Conservation (phyloP, 2,888 invertebrate species). For the Lottia gigantea region DNA sequence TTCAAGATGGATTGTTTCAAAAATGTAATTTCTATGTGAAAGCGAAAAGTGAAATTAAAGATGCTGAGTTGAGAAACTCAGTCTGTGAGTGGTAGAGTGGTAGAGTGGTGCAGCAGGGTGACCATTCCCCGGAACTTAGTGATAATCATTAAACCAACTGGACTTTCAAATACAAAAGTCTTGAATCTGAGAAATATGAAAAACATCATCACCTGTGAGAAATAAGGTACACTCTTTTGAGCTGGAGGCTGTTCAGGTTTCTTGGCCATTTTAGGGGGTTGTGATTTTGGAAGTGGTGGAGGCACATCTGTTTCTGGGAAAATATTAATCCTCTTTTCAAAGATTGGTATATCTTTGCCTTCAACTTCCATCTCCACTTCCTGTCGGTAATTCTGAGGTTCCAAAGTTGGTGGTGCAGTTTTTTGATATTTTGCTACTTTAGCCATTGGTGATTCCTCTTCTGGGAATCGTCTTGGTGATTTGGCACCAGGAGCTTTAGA, state of each 20-base stretch:
- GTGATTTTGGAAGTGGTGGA: constrained; percentile 24
- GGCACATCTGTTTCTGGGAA: constrained; percentile 39
- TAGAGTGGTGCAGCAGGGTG: neutral
- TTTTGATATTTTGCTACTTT: constrained; percentile 51
- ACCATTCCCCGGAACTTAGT: neutral
- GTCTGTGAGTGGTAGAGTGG: neutral
- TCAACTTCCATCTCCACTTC: constrained; percentile 52
- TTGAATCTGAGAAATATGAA: neutral
- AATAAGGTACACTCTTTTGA: constrained; percentile 18
- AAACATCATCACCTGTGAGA: constrained; percentile 20
- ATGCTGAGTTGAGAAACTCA: neutral
- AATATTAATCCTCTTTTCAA: constrained; percentile 51
- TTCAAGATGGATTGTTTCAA: too few species aligned
- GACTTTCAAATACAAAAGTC: too few species aligned
- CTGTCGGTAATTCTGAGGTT: constrained; percentile 44
- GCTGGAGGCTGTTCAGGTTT: constrained; percentile 5
- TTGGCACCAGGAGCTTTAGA: constrained; percentile 40
- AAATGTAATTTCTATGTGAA: too few species aligned
- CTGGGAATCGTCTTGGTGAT: constrained; percentile 35
- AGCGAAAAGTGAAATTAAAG: neutral
- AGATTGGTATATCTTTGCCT: constrained; percentile 42
- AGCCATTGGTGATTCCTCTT: constrained; percentile 42
- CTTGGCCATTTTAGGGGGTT: constrained; percentile 16
- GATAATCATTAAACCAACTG: neutral
- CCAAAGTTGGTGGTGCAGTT: constrained; percentile 19